Evolutionary conservation across 1,140 invertebrate species (phyloP), one percentile per base, ranked within the genome.

Genomic region (Saccostrea cuccullata): DNA sequence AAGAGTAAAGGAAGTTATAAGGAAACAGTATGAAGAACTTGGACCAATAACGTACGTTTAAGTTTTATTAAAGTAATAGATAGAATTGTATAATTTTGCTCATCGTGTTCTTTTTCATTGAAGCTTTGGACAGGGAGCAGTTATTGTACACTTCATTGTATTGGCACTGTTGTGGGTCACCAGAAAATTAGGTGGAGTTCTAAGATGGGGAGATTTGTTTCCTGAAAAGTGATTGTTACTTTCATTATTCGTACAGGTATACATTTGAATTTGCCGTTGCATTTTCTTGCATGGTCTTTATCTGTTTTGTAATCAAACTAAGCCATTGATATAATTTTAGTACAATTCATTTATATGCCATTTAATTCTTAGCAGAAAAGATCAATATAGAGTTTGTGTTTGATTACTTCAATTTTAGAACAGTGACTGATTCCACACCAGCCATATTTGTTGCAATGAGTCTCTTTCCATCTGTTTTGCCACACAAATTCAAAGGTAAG

Each of bases 91-190:
- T 47, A 20, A n/a, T 17, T 9, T 64, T 5, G n/a, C n/a, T 20
- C 17, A 6, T 64, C 56, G 1, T 6, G 9, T 9, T 47, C 47
- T 47, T 47, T 20, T 64, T 20, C 2, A 20, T 88, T 92, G 90
- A 89, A 96, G 95, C 86, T 96, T 96, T 90, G 97, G 98, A 84
- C 98, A 99, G 95, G 94, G 92, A 1, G 95, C 96, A 23, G 97
- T 98, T 0, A 96, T 97, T 55, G 87, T 96, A 12, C 95, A 98
- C 26, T 99, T 99, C 93, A 93, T 98, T 13, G 89, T 97, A 13
- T 96, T 98, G 15, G 97, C 98, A 3, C 89, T 97, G 67, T 95
- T 99, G 87, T 99, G 98, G 97, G 97, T 99, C 93, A 98, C 98
- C 93, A 96, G 98, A 70, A 96, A 97, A 70, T 98, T 98, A 0